phyloP scores from a whole-genome alignment of 2,797 vertebrate species.

The Enteromius viviparus region DNA sequence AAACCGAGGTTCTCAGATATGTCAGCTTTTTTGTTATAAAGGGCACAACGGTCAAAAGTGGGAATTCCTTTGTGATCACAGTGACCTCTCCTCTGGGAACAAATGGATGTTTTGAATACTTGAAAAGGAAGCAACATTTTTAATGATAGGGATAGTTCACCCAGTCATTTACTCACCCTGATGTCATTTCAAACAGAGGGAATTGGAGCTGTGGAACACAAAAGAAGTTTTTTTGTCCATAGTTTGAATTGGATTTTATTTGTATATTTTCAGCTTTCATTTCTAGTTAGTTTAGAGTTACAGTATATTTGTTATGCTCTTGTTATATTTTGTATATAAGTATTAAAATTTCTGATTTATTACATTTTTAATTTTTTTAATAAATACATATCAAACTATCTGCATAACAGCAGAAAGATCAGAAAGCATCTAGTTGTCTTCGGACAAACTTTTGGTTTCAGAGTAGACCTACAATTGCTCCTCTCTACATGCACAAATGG shows the following conservation, averaged over 20 bases:
- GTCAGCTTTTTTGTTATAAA: slow-evolving; percentile 33
- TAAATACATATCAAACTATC: no score
- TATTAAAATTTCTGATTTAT: no score
- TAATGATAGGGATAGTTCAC: neutral
- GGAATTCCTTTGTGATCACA: slow-evolving; percentile 24
- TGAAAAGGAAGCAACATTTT: slow-evolving; percentile 18
- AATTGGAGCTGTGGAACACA: neutral
- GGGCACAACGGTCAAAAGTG: slow-evolving; percentile 27
- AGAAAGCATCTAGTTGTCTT: no score
- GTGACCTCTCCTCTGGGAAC: slow-evolving; percentile 21
- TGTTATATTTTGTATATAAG: no score
- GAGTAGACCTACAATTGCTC: no score
- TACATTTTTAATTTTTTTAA: no score
- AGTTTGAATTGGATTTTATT: neutral
- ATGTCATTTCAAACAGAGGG: neutral
- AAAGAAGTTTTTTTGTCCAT: neutral
- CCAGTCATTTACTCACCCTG: neutral
- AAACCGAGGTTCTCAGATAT: neutral
- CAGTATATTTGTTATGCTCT: no score
- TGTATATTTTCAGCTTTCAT: neutral
- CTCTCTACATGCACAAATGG: no score
- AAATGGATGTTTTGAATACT: slow-evolving; percentile 30
- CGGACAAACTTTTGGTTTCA: no score
- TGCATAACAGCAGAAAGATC: no score
- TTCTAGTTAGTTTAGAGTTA: neutral